A percentile compares a stretch with the other conserved stretches of the same genome.
Evolutionary conservation across 2,113 vertebrate species (phyloP).

Genomic region (Cynoglossus semilaevis): DNA sequence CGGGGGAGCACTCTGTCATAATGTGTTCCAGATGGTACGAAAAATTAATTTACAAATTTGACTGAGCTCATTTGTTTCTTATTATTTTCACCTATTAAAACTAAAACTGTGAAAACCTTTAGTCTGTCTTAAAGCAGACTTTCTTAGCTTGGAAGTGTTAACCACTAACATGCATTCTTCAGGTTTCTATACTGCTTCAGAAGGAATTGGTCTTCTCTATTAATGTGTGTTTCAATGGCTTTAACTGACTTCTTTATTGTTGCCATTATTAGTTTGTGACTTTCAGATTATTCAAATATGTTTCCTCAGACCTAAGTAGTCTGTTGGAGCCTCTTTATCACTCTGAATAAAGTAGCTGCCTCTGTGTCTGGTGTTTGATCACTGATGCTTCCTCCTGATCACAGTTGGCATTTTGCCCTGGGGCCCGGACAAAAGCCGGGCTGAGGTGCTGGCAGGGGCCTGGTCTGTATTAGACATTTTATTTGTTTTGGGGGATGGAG

Average conservation of each 20-base stretch:
- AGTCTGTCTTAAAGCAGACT: conserved; percentile 7
- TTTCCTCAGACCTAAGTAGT: not conserved
- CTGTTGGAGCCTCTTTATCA: conserved; percentile 26
- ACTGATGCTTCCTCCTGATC: conserved; percentile 55
- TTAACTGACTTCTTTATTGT: conserved; percentile 49
- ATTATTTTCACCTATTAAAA: conserved; percentile 26
- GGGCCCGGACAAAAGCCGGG: conserved; percentile 52
- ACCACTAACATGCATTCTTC: conserved; percentile 34
- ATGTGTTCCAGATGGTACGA: conserved; percentile 38
- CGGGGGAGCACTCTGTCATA: not conserved
- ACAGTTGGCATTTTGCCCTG: conserved; percentile 56
- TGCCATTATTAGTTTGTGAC: not conserved
- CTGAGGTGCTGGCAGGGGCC: conserved; percentile 49
- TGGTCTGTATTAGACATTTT: conserved; percentile 60
- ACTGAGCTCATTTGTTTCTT: conserved; percentile 4
- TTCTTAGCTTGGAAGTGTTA: conserved; percentile 39
- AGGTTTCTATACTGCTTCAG: conserved; percentile 31
- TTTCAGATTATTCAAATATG: not conserved
- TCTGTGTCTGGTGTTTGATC: conserved; percentile 59
- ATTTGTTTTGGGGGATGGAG: conserved; percentile 67
- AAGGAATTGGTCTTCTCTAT: conserved; percentile 54
- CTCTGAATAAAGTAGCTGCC: conserved; percentile 43
- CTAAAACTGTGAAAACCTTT: conserved; percentile 7
- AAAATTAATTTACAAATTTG: conserved; percentile 27
- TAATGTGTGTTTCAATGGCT: conserved; percentile 52